phyloP scores from a whole-genome alignment of 2,888 invertebrate genomes.

The Tuta absoluta region DNA sequence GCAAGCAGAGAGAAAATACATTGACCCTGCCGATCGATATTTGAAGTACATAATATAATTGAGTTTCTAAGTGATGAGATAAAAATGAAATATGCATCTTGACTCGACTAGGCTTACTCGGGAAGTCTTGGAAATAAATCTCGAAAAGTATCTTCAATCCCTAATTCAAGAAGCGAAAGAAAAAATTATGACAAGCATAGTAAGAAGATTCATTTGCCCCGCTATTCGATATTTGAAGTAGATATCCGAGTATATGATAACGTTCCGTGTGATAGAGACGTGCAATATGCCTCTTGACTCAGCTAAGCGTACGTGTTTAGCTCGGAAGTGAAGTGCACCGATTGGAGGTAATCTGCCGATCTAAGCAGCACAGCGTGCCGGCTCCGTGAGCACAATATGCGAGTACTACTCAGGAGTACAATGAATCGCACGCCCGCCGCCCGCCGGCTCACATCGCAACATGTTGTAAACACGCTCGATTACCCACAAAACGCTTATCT shows the following conservation, averaged over 20 bases:
- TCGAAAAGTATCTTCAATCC: no score
- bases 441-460: constrained; percentile 41
- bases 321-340: constrained; percentile 19
- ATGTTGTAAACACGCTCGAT: constrained; percentile 49
- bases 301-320: not conserved
- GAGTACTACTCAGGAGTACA: constrained; percentile 31
- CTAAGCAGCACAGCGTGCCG: constrained; percentile 21
- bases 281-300: not conserved
- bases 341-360: constrained; percentile 28
- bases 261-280: not conserved
- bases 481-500: constrained; percentile 46
- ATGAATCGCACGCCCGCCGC: constrained; percentile 43
- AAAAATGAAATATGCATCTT: no score
- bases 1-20: not conserved
- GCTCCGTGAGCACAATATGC: constrained; percentile 36
- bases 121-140: no score
- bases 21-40: not conserved
- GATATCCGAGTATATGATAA: not conserved
- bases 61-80: no score
- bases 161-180: no score
- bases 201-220: no score
- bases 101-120: no score
- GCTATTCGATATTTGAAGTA: not conserved
- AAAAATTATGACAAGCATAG: no score
- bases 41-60: not conserved